phyloP scores from a whole-genome alignment of 2,113 vertebrate genomes.

The Prolemur simus region DNA sequence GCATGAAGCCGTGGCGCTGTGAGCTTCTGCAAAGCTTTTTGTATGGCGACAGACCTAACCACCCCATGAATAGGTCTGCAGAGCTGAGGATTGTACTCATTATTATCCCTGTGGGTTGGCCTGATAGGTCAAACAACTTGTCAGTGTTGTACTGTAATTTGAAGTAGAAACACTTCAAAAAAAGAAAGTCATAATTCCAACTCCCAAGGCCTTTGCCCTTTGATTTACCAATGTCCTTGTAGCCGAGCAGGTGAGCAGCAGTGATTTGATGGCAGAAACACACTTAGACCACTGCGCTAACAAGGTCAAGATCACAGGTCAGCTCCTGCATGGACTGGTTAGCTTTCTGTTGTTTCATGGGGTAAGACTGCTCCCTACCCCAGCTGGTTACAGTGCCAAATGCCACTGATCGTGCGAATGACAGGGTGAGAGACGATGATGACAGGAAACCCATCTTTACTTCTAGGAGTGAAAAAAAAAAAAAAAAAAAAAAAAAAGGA shows the following conservation, averaged over 20 bases:
- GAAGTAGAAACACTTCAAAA: not conserved
- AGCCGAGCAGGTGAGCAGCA: not conserved
- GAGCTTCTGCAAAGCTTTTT: not conserved
- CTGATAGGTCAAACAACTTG: not conserved
- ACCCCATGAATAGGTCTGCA: not conserved
- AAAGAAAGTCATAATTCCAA: not conserved
- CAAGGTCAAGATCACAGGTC: not conserved
- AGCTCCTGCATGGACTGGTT: not conserved
- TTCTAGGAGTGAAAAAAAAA: not conserved
- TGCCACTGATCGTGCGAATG: not conserved
- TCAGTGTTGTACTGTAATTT: not conserved
- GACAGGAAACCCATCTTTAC: not conserved
- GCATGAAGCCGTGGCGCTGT: rapidly evolving
- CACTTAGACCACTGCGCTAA: not conserved
- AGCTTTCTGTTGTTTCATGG: not conserved
- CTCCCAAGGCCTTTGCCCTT: not conserved
- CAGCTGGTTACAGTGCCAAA: not conserved
- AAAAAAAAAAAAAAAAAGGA: not conserved
- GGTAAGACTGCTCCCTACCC: not conserved
- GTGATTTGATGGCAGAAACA: not conserved
- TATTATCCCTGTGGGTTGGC: not conserved
- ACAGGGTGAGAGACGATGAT: not conserved
- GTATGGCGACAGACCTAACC: not conserved
- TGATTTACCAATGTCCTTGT: not conserved
- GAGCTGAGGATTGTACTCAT: not conserved